Percentiles rank a stretch among this genome's conserved stretches.
phyloP scores from a whole-genome alignment of 2,113 vertebrate species.

The Dasyornis broadbenti region DNA sequence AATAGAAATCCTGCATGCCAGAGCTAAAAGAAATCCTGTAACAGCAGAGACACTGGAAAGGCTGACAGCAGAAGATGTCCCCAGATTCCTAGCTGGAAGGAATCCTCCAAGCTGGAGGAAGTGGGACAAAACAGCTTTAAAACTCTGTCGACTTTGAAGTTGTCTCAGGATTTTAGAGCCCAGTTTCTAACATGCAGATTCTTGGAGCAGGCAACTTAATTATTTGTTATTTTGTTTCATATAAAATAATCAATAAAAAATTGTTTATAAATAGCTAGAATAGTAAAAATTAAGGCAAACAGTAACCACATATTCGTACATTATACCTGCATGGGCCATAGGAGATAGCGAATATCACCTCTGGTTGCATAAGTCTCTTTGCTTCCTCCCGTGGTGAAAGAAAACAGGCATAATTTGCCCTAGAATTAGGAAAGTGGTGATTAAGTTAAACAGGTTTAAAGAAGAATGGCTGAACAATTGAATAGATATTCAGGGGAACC shows the following conservation, averaged over 20 bases:
- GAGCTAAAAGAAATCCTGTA: not conserved
- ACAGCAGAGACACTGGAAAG: not conserved
- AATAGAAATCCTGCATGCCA: not conserved
- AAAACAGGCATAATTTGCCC: constrained; percentile 70
- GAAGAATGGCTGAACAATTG: not conserved
- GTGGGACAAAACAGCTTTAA: not conserved
- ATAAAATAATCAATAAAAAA: not conserved
- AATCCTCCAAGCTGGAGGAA: not conserved
- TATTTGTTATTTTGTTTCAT: not conserved
- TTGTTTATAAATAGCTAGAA: not conserved
- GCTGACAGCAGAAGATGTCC: not conserved
- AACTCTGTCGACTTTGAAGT: not conserved
- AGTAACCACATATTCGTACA: not conserved
- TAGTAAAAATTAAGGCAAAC: not conserved
- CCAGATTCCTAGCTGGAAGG: not conserved
- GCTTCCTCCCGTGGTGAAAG: constrained; percentile 68
- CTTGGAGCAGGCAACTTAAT: not conserved
- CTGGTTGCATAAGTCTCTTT: constrained; percentile 20
- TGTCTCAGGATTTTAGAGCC: not conserved
- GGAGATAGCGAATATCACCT: constrained; percentile 59
- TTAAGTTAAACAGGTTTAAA: not conserved
- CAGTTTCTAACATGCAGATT: not conserved
- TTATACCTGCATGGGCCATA: constrained; percentile 76
- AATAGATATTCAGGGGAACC: not conserved
- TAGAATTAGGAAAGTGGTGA: not conserved